Percentiles rank a stretch among this genome's conserved stretches.
Conservation (phyloP, 2,113 vertebrate species). For the Rhadina sibilatrix region DNA sequence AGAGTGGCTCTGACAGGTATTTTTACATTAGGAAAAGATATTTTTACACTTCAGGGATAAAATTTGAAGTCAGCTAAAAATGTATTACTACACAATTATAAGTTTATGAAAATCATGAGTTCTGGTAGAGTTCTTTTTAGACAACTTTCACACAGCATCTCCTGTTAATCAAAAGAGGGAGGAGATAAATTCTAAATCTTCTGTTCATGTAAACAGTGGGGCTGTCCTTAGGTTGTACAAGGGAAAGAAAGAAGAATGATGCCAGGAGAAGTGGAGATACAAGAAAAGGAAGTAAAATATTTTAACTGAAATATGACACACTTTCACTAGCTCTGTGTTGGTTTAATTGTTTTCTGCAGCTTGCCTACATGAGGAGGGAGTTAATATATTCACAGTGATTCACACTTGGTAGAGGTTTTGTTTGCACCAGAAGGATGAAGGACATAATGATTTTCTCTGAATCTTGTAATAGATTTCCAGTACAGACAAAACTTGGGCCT, state of each 20-base stretch:
- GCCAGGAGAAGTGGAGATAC: neutral
- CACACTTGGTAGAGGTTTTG: neutral
- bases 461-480: neutral
- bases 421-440: neutral
- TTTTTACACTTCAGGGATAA: neutral
- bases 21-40: neutral
- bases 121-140: constrained; percentile 40
- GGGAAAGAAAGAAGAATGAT: neutral
- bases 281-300: neutral
- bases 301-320: neutral
- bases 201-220: neutral
- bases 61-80: constrained; percentile 42
- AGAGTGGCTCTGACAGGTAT: neutral
- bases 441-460: neutral
- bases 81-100: neutral
- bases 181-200: neutral
- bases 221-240: neutral
- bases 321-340: neutral
- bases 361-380: neutral
- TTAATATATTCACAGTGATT: neutral
- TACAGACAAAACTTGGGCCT: neutral
- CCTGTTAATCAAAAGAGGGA: neutral
- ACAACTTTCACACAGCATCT: neutral
- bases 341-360: neutral
- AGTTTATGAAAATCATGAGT: constrained; percentile 10